Percentiles rank a stretch among this genome's conserved stretches.
Conservation (phyloP, 2,797 vertebrate species). For the Falco concolor region DNA sequence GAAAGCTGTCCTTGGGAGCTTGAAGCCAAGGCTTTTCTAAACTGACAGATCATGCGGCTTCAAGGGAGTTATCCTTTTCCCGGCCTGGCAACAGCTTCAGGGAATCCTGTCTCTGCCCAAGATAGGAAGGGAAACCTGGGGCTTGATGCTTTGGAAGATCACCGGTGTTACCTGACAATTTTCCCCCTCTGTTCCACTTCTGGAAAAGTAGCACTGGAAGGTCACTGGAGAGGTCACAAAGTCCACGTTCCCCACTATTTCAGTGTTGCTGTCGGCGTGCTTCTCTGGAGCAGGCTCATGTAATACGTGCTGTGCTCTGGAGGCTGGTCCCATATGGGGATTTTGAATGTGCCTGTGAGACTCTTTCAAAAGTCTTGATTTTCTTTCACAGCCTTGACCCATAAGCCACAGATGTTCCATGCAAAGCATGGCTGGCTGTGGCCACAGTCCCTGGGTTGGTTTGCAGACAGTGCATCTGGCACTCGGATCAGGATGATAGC, state of each 20-base stretch:
- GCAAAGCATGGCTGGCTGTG: neutral
- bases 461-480: neutral
- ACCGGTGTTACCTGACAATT: neutral
- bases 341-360: neutral
- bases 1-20: neutral
- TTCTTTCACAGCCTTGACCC: neutral
- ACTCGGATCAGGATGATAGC: neutral
- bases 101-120: neutral
- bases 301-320: neutral
- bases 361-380: neutral
- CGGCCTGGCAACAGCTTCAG: neutral
- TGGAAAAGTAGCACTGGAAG: neutral
- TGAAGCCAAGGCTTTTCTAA: neutral
- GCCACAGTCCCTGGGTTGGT: neutral
- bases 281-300: neutral
- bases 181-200: neutral
- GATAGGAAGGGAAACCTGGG: neutral
- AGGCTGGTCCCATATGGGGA: neutral
- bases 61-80: neutral
- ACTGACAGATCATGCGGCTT: neutral
- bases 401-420: neutral
- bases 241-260: neutral
- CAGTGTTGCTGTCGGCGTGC: neutral
- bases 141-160: neutral
- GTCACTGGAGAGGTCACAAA: neutral